Percentiles rank a stretch among this genome's conserved stretches.
Evolutionary conservation across 2,797 vertebrate genomes (phyloP).

Genomic region (Trachurus trachurus): DNA sequence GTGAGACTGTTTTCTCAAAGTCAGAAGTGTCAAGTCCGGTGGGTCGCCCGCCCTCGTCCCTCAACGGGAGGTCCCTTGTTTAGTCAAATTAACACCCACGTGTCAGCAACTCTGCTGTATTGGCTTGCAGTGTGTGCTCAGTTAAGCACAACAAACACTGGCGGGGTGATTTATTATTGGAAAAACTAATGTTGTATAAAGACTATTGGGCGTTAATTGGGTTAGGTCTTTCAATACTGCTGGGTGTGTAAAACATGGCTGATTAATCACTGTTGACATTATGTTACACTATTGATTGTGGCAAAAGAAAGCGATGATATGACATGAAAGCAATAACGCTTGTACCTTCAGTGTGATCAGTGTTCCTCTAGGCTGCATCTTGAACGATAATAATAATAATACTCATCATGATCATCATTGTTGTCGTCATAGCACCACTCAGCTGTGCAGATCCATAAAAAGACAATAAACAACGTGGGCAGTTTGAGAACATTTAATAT

Average conservation of each 20-base stretch:
- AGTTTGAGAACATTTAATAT: slow-evolving; percentile 70
- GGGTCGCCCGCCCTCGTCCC: background rate
- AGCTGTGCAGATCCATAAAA: slow-evolving; percentile 5
- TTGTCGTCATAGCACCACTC: background rate
- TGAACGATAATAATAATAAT: slow-evolving; percentile 23
- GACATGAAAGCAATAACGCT: slow-evolving; percentile 45
- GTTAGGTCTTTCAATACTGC: slow-evolving; percentile 34
- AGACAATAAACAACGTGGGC: slow-evolving; percentile 5
- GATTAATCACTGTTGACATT: slow-evolving; percentile 49
- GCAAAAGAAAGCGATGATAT: slow-evolving; percentile 13
- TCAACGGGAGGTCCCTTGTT: background rate
- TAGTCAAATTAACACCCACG: slow-evolving; percentile 17
- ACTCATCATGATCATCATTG: background rate
- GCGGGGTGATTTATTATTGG: slow-evolving; percentile 36
- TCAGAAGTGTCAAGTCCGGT: too few species aligned
- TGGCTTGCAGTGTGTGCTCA: slow-evolving; percentile 31
- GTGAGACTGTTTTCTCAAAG: background rate
- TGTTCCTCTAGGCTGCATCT: slow-evolving; percentile 8
- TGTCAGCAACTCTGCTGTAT: slow-evolving; percentile 35
- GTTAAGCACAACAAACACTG: slow-evolving; percentile 24
- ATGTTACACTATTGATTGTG: slow-evolving; percentile 45
- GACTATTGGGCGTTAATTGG: slow-evolving; percentile 36
- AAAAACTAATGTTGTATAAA: slow-evolving; percentile 22
- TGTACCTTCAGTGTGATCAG: slow-evolving; percentile 17
- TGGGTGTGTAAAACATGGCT: slow-evolving; percentile 42